phyloP scores from a whole-genome alignment of 2,113 vertebrate species.

The Pitta sordida region DNA sequence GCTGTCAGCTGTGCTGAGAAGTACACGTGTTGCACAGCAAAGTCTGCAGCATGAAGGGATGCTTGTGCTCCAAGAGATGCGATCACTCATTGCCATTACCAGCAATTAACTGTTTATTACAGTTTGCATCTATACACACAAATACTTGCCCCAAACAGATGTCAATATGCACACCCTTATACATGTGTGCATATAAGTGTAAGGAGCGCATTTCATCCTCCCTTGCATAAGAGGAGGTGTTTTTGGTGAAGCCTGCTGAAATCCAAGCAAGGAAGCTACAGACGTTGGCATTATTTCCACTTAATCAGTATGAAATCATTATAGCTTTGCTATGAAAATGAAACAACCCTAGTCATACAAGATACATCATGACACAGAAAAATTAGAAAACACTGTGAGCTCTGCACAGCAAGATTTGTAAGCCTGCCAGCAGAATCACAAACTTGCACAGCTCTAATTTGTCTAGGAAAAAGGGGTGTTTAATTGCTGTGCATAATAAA shows the following conservation, averaged over 20 bases:
- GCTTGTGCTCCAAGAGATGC: neutral
- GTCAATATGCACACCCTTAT: neutral
- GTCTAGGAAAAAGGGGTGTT: slow-evolving; percentile 51
- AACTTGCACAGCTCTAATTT: slow-evolving; percentile 29
- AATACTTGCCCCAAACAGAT: neutral
- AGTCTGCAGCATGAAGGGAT: neutral
- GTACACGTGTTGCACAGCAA: accelerated
- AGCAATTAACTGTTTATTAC: neutral
- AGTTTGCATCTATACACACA: neutral
- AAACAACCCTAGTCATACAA: slow-evolving; percentile 57
- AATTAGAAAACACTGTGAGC: slow-evolving; percentile 47
- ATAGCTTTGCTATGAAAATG: slow-evolving; percentile 51
- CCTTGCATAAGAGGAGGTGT: neutral
- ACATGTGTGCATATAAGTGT: accelerated
- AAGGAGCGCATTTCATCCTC: neutral
- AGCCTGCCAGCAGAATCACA: slow-evolving; percentile 57
- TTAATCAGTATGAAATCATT: slow-evolving; percentile 63
- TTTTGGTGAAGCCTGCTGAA: neutral
- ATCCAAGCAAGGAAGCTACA: neutral
- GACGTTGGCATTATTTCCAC: slow-evolving; percentile 33
- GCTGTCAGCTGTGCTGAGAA: neutral
- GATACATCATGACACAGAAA: slow-evolving; percentile 62
- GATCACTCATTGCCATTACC: neutral
- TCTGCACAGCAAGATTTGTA: slow-evolving; percentile 41
- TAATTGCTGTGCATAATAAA: slow-evolving; percentile 52